phyloP scores from a whole-genome alignment of 2,888 invertebrate species.

The Leptarthrus brevirostris region DNA sequence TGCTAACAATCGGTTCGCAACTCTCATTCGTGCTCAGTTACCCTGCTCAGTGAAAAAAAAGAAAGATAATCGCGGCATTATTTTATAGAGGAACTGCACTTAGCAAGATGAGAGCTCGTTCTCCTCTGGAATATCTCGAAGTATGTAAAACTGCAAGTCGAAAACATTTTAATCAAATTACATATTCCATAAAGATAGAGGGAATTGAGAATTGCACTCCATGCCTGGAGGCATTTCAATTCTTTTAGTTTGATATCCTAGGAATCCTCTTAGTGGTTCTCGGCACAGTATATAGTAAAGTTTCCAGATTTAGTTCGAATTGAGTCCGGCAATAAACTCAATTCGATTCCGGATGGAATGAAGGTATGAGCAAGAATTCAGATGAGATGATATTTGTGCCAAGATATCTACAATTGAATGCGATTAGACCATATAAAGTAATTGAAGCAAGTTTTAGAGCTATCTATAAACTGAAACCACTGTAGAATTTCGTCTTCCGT shows the following conservation, averaged over 20 bases:
- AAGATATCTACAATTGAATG: conserved; percentile 35
- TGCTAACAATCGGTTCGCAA: conserved; percentile 17
- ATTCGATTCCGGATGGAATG: conserved; percentile 26
- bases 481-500: not conserved
- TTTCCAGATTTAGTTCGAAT: conserved; percentile 40
- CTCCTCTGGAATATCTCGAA: not conserved
- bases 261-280: conserved; percentile 27
- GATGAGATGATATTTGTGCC: conserved; percentile 22
- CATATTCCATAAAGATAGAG: conserved; percentile 45
- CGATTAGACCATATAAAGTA: conserved; percentile 13
- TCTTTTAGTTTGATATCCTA: conserved; percentile 13
- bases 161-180: conserved; percentile 47
- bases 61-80: conserved; percentile 1
- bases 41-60: not conserved
- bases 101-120: conserved; percentile 22
- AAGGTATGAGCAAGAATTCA: not conserved
- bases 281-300: not conserved
- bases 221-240: not conserved
- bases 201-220: conserved; percentile 1
- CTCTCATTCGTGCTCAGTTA: not conserved
- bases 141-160: conserved; percentile 43
- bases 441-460: conserved; percentile 4
- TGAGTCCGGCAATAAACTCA: conserved; percentile 39
- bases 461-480: not conserved
- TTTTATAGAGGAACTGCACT: conserved; percentile 33